Evolutionary conservation across 1,140 invertebrate species (phyloP).

Genomic region (Dolichoris vasculosae): DNA sequence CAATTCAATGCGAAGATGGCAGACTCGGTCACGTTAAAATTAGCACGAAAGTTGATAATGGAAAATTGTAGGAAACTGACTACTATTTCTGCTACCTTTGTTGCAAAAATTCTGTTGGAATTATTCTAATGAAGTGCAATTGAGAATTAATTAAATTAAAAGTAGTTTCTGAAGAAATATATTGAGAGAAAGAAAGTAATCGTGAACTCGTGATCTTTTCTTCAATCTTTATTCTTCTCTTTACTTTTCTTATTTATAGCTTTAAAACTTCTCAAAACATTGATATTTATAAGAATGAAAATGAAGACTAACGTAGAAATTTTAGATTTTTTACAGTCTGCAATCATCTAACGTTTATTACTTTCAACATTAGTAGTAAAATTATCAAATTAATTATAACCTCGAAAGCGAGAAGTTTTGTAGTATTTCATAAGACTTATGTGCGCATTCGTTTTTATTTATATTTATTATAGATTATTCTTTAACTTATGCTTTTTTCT

Average conservation of each 20-base stretch:
- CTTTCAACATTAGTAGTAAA: neutral
- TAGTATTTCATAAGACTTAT: neutral
- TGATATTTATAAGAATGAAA: neutral
- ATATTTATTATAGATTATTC: slow-evolving; percentile 1
- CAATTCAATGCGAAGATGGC: slow-evolving; percentile 51
- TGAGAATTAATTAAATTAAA: neutral
- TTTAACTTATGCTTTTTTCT: neutral
- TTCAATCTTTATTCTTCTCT: no score
- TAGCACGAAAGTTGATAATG: slow-evolving; percentile 44
- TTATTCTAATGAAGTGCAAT: slow-evolving; percentile 51
- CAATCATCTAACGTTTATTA: neutral
- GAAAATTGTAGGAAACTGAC: slow-evolving; percentile 4
- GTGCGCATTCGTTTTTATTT: neutral
- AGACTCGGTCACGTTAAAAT: slow-evolving; percentile 25
- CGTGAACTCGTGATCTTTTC: neutral
- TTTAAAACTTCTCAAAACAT: neutral
- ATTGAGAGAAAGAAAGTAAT: neutral
- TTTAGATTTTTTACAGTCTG: neutral
- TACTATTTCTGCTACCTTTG: neutral
- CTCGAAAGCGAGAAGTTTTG: neutral
- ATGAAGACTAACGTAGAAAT: neutral
- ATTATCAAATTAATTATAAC: neutral
- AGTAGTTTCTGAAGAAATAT: neutral
- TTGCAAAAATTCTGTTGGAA: slow-evolving; percentile 36
- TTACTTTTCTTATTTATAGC: neutral